These are phyloP conservation scores for Calephelis virginiensis DNA, from an alignment of 1,140 invertebrate species.

Conservation along the genomic window DNA sequence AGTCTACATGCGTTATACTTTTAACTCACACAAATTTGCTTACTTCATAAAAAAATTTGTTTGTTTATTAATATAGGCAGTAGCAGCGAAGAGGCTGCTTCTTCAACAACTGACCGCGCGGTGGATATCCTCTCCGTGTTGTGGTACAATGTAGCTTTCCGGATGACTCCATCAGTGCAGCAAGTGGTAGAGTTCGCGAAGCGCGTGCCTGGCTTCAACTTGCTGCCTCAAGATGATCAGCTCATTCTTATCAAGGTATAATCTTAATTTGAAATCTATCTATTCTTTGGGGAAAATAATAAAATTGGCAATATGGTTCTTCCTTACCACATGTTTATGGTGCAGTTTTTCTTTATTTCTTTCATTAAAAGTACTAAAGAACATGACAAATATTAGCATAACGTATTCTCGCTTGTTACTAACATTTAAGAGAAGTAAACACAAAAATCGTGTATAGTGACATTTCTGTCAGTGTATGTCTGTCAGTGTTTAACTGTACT, in stretches of 20 bases:
- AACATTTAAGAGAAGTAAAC: no score
- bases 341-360: no score
- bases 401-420: no score
- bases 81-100: constrained; percentile 30
- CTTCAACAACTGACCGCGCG: constrained; percentile 29
- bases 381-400: no score
- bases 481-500: no score
- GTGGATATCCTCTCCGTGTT: constrained; percentile 80
- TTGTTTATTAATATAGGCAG: constrained; percentile 19
- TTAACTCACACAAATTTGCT: background rate
- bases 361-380: no score
- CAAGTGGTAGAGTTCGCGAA: constrained; percentile 97
- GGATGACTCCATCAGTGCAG: constrained; percentile 92
- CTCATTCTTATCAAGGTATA: constrained; percentile 93
- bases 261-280: no score
- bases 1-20: background rate
- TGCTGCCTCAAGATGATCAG: constrained; percentile 94
- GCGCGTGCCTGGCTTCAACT: constrained; percentile 92
- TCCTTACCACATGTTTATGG: no score
- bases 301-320: no score
- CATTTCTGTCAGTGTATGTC: no score
- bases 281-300: no score
- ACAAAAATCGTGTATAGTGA: no score
- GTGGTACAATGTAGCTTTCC: constrained; percentile 88
- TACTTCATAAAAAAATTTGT: background rate